Percentiles rank a stretch among this genome's conserved stretches.
phyloP scores from a whole-genome alignment of 2,113 vertebrate species.

The Albula glossodonta region DNA sequence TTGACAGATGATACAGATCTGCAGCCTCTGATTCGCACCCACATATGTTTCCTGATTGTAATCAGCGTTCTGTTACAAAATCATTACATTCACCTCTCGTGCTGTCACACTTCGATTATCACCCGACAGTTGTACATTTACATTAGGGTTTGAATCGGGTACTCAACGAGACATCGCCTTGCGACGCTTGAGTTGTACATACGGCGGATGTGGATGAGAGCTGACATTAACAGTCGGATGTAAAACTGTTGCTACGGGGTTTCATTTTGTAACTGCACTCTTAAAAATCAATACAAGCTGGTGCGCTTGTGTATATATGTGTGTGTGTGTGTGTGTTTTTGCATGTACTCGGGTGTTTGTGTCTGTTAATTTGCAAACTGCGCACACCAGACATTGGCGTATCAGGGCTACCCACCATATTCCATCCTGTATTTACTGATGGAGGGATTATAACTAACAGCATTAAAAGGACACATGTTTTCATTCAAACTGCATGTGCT shows the following conservation, averaged over 20 bases:
- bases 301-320: not conserved
- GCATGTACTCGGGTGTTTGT: not conserved
- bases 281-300: too few relatives aligned
- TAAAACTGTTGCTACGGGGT: too few relatives aligned
- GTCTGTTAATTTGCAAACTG: constrained; percentile 6
- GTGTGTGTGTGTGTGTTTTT: not conserved
- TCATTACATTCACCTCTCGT: constrained; percentile 50
- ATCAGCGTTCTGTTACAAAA: constrained; percentile 55
- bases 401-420: too few relatives aligned
- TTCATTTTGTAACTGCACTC: too few relatives aligned
- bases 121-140: not conserved
- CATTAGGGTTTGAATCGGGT: constrained; percentile 3
- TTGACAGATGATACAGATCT: constrained; percentile 51
- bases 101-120: constrained; percentile 19
- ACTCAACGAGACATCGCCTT: not conserved
- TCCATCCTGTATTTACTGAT: not conserved
- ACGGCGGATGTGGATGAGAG: too few relatives aligned
- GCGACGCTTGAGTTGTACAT: too few relatives aligned
- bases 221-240: too few relatives aligned
- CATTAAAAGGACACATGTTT: not conserved
- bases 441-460: constrained; percentile 47
- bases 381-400: too few relatives aligned
- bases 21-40: constrained; percentile 47
- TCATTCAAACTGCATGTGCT: too few relatives aligned
- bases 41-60: constrained; percentile 56